phyloP scores from a whole-genome alignment of 2,888 invertebrate genomes.

The Zele albiditarsus region DNA sequence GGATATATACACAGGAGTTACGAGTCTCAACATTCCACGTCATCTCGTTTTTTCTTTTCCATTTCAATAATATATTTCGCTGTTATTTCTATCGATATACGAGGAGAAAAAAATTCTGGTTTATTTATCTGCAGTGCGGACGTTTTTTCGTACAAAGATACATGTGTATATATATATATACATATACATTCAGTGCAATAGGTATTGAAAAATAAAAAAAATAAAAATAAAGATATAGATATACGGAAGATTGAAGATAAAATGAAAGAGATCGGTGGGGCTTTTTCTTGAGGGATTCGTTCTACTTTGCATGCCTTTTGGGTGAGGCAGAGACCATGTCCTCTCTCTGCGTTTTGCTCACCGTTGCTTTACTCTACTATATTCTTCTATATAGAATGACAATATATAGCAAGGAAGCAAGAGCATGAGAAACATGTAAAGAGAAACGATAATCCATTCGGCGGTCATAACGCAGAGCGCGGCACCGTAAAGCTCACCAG shows the following conservation, averaged over 20 bases:
- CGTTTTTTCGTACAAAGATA: conserved; percentile 10
- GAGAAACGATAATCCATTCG: conserved; percentile 71
- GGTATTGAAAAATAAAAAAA: not conserved
- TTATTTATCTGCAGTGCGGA: conserved; percentile 38
- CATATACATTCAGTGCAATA: not conserved
- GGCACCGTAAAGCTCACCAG: conserved; percentile 71
- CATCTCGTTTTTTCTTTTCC: not conserved
- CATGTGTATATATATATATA: conserved; percentile 16
- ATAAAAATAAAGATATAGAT: not conserved
- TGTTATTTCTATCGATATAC: not conserved
- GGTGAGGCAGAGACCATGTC: conserved; percentile 2
- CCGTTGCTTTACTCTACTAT: not conserved
- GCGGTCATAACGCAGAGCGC: conserved; percentile 69
- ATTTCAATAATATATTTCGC: not conserved
- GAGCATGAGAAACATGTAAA: conserved; percentile 48
- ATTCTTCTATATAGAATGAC: too few relatives aligned
- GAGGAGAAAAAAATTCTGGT: conserved; percentile 20
- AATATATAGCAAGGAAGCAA: conserved; percentile 27
- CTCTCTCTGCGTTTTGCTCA: conserved; percentile 14
- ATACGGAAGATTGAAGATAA: conserved; percentile 20
- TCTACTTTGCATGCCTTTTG: conserved; percentile 40
- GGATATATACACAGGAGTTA: not conserved
- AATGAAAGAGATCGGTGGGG: conserved; percentile 29
- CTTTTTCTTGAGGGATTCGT: conserved; percentile 31
- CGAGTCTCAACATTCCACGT: not conserved